phyloP scores from a whole-genome alignment of 1,140 invertebrate species.

The Mylabris phalerata region DNA sequence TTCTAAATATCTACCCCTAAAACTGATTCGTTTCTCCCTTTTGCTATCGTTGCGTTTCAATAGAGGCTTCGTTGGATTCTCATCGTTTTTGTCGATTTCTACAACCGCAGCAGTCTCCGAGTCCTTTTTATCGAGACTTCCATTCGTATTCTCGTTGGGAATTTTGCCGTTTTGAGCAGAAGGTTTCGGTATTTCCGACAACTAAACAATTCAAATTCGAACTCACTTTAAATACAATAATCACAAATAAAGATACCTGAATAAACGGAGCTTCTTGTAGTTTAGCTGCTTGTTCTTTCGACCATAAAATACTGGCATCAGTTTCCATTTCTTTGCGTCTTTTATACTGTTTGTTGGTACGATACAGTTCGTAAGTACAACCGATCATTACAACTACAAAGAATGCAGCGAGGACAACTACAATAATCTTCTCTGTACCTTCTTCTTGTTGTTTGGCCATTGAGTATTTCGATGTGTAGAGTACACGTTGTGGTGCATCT shows the following conservation, averaged over 20 bases:
- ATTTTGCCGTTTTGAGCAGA: too few species aligned
- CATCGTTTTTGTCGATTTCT: too few species aligned
- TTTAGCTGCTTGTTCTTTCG: conserved; percentile 54
- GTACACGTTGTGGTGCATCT: conserved; percentile 65
- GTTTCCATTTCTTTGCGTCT: conserved; percentile 59
- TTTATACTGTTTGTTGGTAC: conserved; percentile 59
- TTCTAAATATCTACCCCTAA: not conserved
- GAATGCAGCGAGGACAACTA: conserved; percentile 60
- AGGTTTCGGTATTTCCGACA: too few species aligned
- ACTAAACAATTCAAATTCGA: too few species aligned
- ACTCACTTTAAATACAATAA: too few species aligned
- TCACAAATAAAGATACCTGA: too few species aligned
- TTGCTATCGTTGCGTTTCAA: not conserved
- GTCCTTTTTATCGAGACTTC: too few species aligned
- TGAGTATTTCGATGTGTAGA: conserved; percentile 65
- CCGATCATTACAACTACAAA: conserved; percentile 60
- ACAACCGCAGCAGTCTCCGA: too few species aligned
- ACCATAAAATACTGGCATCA: conserved; percentile 59
- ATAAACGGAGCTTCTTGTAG: too few species aligned
- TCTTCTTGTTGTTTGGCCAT: conserved; percentile 68
- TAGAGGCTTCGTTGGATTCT: too few species aligned
- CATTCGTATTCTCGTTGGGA: too few species aligned
- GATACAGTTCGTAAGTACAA: conserved; percentile 57
- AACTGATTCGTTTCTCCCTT: conserved; percentile 14
- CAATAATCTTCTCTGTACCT: conserved; percentile 62